Base-by-base conservation (phyloP, 2,113 vertebrate species). In the Sylvietta virens region DNA sequence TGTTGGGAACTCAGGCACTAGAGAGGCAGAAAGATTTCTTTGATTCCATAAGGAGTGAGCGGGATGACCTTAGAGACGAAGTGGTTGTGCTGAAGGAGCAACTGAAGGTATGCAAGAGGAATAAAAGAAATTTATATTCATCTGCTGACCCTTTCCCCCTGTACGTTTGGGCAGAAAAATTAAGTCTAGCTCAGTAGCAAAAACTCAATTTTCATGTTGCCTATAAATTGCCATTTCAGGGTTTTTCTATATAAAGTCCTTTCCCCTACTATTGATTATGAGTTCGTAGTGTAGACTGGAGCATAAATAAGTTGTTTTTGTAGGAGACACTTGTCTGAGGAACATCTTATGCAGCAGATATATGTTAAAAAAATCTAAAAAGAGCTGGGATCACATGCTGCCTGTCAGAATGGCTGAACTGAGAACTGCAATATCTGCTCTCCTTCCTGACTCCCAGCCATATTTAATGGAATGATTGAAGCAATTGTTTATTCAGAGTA, bases 1-100 rank as follows among this genome's bases (percentile, higher is more conserved):
- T 95, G 83, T 65, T 70, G 94, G 56, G 81, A 94, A 91, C 91
- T 97, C 98, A 99, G 99, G 99, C 99, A 0, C 98, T 99, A 99
- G 99, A 99, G 97, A 99, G 99, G 93, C 99, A 99, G 98, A 99
- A 99, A 98, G 99, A 99, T 96, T 99, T 98, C 98, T 98, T 99
- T 97, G 99, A 99, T 94, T 98, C 99, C 70, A 95, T 99, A 98
- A 98, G 99, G 94, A 98, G 97, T 90, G 99, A 99, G 95, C 99
- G 99, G 15, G 99, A 99, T 97, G 98, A 98, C 80, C 99, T 99
- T 98, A 98, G 99, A 98, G 99, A 99, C 97, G 99, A 99, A 98
- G 98, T 98, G 94, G 97, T 98, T 97, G 84, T 98, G 93, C 98
- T 99, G 94, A 99, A 98, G 97, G 99, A 99, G 95, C 98, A 98